Base-by-base conservation (phyloP, 2,888 invertebrate species). In the Philaethria dido region DNA sequence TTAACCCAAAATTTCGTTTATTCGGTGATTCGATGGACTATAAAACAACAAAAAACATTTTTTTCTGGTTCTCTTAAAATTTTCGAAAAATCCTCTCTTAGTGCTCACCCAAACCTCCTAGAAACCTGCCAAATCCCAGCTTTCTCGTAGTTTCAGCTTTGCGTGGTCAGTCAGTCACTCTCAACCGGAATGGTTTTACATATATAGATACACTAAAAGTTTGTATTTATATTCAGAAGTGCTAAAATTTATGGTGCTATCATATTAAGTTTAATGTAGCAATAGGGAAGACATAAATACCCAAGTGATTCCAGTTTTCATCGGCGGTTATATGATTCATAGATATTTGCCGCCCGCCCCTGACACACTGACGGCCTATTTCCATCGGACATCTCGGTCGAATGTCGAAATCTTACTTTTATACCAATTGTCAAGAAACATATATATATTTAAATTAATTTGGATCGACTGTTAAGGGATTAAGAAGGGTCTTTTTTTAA, bases 291-390 rank as follows among this genome's bases (percentile, higher is more conserved):
- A 47, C 60, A 45, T 44, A 62, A 52, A 50, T 36, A 61, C 36
- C 18, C 16, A 25, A 22, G 57, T n/a, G 57, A 57, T 55, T 39
- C 47, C 59, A 55, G 62, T 55, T 54, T 48, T 29, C 60, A 54
- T 52, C 55, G 39, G 33, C 42, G 36, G 50, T 20, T 62, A 52
- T 62, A 61, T 66, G 66, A 66, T 66, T 66, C 66, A 66, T 47
- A 55, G 62, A 54, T 54, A 66, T 62, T 55, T 47, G 22, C 14
- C 47, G n/a, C 55, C 45, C 16, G 66, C 54, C 66, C 66, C n/a
- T 66, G 66, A 66, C 66, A 62, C 62, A 66, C 62, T 66, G 54
- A 14, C 64, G 48, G 47, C 54, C 62, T 66, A 66, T 66, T 66
- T 62, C 62, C 47, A 42, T 29, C 59, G 16, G 22, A 3, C 45